Conservation (phyloP, 2,113 vertebrate species). For the Hystrix cristata region DNA sequence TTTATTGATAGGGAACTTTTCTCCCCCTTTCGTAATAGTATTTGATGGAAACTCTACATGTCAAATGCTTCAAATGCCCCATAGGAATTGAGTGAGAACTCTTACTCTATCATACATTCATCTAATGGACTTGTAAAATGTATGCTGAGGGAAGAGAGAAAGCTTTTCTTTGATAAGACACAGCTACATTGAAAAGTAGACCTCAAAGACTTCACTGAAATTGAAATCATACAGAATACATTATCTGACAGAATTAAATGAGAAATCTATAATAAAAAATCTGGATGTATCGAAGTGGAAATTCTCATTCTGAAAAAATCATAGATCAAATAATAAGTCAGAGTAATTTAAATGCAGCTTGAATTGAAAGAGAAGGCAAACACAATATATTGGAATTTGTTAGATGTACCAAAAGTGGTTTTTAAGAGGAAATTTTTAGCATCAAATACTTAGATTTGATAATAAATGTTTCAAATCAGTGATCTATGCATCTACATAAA, state of each 20-base stretch:
- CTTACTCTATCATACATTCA: constrained; percentile 72
- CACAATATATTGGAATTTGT: background rate
- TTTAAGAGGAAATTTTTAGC: background rate
- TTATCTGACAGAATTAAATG: background rate
- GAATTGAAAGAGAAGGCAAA: background rate
- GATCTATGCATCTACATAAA: background rate
- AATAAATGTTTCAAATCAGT: background rate
- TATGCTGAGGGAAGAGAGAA: constrained; percentile 9
- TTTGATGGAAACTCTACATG: constrained; percentile 53
- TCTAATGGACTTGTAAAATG: background rate
- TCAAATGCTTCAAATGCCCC: constrained; percentile 82
- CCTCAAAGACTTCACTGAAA: background rate
- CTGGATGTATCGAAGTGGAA: background rate
- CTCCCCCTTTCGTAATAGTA: constrained; percentile 66
- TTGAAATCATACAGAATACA: background rate
- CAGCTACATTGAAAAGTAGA: background rate
- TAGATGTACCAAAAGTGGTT: background rate
- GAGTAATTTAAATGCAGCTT: background rate
- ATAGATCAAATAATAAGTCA: background rate
- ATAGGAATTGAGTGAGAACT: constrained; percentile 82
- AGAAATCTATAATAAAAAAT: background rate
- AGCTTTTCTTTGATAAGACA: background rate
- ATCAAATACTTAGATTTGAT: background rate
- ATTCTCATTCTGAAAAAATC: background rate
- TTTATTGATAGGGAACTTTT: constrained; percentile 2